A percentile compares a stretch with the other conserved stretches of the same genome.
These are phyloP conservation scores for Orius laevigatus DNA, from an alignment of 1,140 invertebrate genomes.

Conservation along the genomic window DNA sequence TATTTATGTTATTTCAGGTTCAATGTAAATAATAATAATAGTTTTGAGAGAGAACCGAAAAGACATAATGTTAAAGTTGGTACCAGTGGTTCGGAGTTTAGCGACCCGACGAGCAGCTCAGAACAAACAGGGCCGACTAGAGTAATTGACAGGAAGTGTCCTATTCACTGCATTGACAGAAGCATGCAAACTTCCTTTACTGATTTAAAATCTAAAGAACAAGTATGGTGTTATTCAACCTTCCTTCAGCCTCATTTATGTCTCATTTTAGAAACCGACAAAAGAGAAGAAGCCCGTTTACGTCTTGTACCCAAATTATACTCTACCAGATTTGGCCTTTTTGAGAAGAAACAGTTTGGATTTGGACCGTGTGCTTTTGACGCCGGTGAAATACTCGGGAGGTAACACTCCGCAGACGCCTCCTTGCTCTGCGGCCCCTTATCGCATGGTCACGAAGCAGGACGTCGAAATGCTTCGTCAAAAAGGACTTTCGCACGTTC, in stretches of 20 bases:
- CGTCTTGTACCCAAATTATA: slow-evolving; percentile 82
- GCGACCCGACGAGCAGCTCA: slow-evolving; percentile 9
- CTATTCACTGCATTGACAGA: slow-evolving; percentile 43
- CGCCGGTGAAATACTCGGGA: slow-evolving; percentile 30
- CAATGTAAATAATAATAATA: slow-evolving; percentile 34
- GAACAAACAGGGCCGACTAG: not conserved
- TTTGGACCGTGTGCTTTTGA: slow-evolving; percentile 42
- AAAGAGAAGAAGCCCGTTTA: slow-evolving; percentile 55
- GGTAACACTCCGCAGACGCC: slow-evolving; percentile 15
- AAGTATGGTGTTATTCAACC: not conserved
- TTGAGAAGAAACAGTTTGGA: slow-evolving; percentile 39
- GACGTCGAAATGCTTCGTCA: slow-evolving; percentile 65
- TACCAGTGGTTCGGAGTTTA: slow-evolving; percentile 6
- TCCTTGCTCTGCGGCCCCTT: slow-evolving; percentile 12
- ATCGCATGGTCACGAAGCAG: slow-evolving; percentile 26
- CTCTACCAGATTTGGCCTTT: slow-evolving; percentile 74
- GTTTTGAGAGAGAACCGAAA: slow-evolving; percentile 18
- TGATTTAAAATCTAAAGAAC: slow-evolving; percentile 3
- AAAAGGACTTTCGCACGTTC: slow-evolving; percentile 52
- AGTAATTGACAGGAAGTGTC: slow-evolving; percentile 25
- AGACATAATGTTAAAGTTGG: slow-evolving; percentile 15
- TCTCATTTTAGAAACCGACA: not conserved
- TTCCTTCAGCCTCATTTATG: not conserved
- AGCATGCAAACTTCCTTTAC: slow-evolving; percentile 49
- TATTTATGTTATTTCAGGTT: slow-evolving; percentile 22